Base-by-base conservation (phyloP, 2,888 invertebrate genomes). In the Cremastobaeus sp. region DNA sequence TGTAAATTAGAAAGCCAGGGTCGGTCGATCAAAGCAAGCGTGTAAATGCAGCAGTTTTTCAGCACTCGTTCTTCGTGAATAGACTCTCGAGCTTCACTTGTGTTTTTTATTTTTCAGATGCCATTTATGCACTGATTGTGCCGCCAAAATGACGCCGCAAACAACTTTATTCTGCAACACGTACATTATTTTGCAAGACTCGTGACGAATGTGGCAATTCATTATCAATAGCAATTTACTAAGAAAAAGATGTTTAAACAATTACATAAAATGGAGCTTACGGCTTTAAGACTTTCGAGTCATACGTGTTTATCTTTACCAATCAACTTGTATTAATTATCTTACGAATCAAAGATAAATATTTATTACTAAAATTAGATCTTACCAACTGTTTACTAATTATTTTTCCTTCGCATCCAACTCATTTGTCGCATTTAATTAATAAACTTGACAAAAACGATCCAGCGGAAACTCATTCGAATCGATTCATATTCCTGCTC, bases 1-100 rank as follows among this genome's bases (percentile, higher is more conserved):
- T 45, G 9, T 6, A 12, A 60, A 66, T 43, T 74, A 70, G 69
- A 70, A 74, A 70, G 65, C 70, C 74, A 74, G 65, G 74, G 74
- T 66, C 74, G 43, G 50, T 48, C 45, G 62, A 62, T 34, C 47
- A 74, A 69, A 57, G 74, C 69, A 52, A 74, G 74, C 74, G 74
- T 74, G n/a, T 64, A 69, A 74, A 69, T 66, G 60, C 59, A 60
- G 64, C 60, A 55, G 65, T 59, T 65, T 71, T 69, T 57, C 15
- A 25, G 45, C 28, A 20, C 45, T 39, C 34, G 21, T 52, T 28
- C 64, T 71, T 34, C 32, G 50, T 52, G 45, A 14, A 30, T 39
- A 52, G 34, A 54, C 30, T 37, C 20, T 11, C 18, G 41, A 64
- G 57, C 47, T 69, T 64, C 45, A 54, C 50, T 57, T 34, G 18